A percentile compares a stretch with the other conserved stretches of the same genome.
Evolutionary conservation across 2,113 vertebrate species (phyloP).

Genomic region (Alouatta palliata): DNA sequence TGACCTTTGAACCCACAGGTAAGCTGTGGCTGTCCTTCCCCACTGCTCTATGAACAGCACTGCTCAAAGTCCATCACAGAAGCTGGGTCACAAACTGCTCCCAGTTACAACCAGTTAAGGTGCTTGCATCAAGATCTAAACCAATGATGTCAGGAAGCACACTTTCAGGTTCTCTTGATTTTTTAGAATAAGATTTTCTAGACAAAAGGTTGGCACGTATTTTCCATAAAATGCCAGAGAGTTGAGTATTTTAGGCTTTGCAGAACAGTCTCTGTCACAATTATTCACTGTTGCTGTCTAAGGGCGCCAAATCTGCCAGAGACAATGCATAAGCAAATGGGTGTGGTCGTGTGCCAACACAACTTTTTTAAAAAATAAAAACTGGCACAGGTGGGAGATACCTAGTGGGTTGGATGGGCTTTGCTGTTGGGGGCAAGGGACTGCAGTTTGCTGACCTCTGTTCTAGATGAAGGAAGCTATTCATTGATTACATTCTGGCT

Average conservation of each 20-base stretch:
- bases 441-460: background rate
- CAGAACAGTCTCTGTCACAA: background rate
- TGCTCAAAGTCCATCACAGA: background rate
- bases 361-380: background rate
- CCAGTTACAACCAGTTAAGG: background rate
- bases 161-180: background rate
- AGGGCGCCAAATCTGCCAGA: background rate
- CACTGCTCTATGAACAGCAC: background rate
- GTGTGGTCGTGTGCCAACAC: background rate
- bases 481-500: background rate
- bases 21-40: background rate
- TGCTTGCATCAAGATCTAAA: background rate
- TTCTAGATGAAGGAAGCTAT: background rate
- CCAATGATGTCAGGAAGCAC: background rate
- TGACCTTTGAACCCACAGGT: background rate
- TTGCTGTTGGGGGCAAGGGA: background rate
- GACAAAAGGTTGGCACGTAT: background rate
- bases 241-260: background rate
- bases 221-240: background rate
- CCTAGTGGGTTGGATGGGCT: background rate
- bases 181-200: slow-evolving; percentile 2
- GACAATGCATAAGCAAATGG: no score
- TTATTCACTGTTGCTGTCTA: background rate
- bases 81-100: background rate
- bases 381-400: background rate